Evolutionary conservation across 2,113 vertebrate species (phyloP), one percentile per base, ranked within the genome.

Genomic region (Xenopus borealis): DNA sequence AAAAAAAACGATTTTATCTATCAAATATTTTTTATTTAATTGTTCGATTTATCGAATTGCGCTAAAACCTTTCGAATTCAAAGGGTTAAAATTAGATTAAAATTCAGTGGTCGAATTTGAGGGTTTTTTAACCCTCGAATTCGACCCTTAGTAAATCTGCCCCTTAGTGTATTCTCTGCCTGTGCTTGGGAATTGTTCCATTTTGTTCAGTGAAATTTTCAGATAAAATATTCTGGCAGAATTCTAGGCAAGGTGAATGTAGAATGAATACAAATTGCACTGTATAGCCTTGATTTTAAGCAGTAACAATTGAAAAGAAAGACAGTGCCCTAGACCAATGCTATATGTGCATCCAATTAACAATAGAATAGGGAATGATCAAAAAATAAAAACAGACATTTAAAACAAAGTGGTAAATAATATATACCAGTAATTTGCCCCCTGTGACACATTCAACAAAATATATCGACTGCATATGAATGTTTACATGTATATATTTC

Each of bases 211-310:
- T 76, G 74, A 76, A 76, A 76, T 70, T 76, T 64, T 76, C 67
- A 64, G 74, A 76, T 76, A 76, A 76, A 76, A 76, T 76, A 67
- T 76, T 76, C 74, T 76, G 74, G 74, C 74, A 76, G 74, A 76
- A 76, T 76, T 30, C 59, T 63, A 76, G 70, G 74, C 66, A 70
- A 64, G 61, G 67, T 75, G 74, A 76, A 76, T 76, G 74, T 67
- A 70, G 67, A 53, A 76, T 76, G 74, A 67, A 76, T 76, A 76
- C 74, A 76, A 67, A 76, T 76, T 61, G 74, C 74, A 76, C 70
- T 76, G 74, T 70, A 67, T 69, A 76, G 74, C 74, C 74, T 76
- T 76, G 74, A 57, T 76, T 76, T 76, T 76, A 76, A 64, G 67
- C 66, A 76, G 74, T 67, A 76, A 70, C 66, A 76, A 76, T 76